These are phyloP conservation scores for Popillia japonica DNA, from an alignment of 1,140 invertebrate species.

Conservation along the genomic window DNA sequence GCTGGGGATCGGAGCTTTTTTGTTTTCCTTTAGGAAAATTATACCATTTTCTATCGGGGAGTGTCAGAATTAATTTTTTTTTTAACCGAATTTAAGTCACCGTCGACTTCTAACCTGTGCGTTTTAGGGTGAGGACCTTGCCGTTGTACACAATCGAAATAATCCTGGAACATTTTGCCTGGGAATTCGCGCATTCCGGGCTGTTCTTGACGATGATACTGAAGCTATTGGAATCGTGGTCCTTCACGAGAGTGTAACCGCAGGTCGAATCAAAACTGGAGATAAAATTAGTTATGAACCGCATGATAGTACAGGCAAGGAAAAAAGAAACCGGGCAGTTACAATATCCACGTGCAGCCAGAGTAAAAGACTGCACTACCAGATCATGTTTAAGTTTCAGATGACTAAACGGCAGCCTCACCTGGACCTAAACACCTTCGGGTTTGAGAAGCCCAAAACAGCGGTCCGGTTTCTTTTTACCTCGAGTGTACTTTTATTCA, in stretches of 20 bases:
- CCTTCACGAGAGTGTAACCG: conserved; percentile 71
- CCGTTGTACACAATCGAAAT: conserved; percentile 74
- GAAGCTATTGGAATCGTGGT: conserved; percentile 71
- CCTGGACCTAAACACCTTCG: no score
- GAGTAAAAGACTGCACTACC: no score
- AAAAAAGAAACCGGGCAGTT: no score
- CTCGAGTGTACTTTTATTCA: no score
- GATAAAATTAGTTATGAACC: conserved; percentile 40
- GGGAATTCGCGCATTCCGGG: conserved; percentile 58
- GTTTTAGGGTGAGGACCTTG: conserved; percentile 70
- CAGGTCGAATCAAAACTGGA: conserved; percentile 71
- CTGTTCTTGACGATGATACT: conserved; percentile 70
- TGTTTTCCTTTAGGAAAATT: conserved; percentile 64
- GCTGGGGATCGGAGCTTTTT: conserved; percentile 72
- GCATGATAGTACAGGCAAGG: not conserved
- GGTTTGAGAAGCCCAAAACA: no score
- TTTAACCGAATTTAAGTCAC: conserved; percentile 37
- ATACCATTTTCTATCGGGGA: conserved; percentile 62
- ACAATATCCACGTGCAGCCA: no score
- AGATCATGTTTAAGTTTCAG: no score
- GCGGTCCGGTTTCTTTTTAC: no score
- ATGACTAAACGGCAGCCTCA: no score
- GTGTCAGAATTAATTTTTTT: conserved; percentile 51
- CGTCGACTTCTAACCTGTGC: not conserved
- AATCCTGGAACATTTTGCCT: conserved; percentile 64